These are phyloP conservation scores for Orthonyx spaldingii DNA, from an alignment of 2,113 vertebrate species.

Conservation along the genomic window DNA sequence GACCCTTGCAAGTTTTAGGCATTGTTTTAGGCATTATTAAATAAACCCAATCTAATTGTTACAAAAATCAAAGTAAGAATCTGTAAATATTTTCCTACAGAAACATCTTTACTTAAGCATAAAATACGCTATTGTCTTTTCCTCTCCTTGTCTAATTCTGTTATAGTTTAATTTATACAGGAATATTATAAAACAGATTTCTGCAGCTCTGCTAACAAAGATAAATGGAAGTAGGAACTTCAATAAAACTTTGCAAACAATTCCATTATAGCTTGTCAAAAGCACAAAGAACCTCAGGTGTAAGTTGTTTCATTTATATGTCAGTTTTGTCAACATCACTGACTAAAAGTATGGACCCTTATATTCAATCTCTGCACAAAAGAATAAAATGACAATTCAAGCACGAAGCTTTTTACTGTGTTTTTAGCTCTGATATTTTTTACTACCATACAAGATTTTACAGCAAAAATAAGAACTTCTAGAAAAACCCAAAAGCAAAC, in stretches of 20 bases:
- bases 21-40: background rate
- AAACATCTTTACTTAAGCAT: slow-evolving; percentile 52
- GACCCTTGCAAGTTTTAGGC: background rate
- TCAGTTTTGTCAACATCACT: slow-evolving; percentile 59
- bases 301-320: slow-evolving; percentile 66
- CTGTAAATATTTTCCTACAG: slow-evolving; percentile 33
- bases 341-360: slow-evolving; percentile 28
- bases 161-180: slow-evolving; percentile 60
- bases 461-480: background rate
- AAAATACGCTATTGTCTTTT: slow-evolving; percentile 50
- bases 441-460: background rate
- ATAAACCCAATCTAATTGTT: background rate
- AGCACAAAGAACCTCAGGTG: slow-evolving; percentile 37
- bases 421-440: slow-evolving; percentile 24
- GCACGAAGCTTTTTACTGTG: slow-evolving; percentile 40
- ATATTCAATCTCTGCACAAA: slow-evolving; percentile 23
- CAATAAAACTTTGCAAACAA: slow-evolving; percentile 77
- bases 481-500: background rate
- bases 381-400: slow-evolving; percentile 32
- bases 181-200: slow-evolving; percentile 63
- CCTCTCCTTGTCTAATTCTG: slow-evolving; percentile 57
- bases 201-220: slow-evolving; percentile 71
- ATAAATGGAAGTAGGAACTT: slow-evolving; percentile 71
- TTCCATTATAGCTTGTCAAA: slow-evolving; percentile 72
- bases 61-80: slow-evolving; percentile 39